Conservation (phyloP, 2,888 invertebrate species). For the Phorcus lineatus region DNA sequence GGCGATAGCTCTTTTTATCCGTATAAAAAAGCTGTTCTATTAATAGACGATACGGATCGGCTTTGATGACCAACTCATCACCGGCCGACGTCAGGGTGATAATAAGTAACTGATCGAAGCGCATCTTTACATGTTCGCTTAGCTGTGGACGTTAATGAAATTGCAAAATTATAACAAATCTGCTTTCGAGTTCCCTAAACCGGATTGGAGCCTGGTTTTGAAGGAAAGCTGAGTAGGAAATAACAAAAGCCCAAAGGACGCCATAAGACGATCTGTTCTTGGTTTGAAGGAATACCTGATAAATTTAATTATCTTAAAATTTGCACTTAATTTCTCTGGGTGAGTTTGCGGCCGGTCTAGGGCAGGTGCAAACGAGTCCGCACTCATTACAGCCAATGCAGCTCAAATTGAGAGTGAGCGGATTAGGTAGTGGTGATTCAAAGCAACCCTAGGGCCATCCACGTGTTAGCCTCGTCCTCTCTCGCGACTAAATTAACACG, state of each 20-base stretch:
- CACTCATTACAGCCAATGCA: background rate
- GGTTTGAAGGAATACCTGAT: constrained; percentile 12
- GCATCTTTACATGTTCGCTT: constrained; percentile 5
- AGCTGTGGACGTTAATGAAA: constrained; percentile 17
- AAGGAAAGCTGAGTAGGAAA: background rate
- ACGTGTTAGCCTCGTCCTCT: background rate
- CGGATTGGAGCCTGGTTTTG: constrained; percentile 7
- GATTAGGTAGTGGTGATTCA: constrained; percentile 15
- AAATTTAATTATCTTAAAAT: constrained; percentile 33
- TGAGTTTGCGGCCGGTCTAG: background rate
- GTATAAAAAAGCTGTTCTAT: no score
- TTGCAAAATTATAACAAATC: constrained; percentile 30
- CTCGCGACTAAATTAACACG: constrained; percentile 1
- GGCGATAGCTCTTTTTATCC: no score
- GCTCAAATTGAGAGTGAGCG: constrained; percentile 24
- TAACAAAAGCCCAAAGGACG: background rate
- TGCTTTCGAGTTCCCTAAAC: background rate
- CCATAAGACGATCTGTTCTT: constrained; percentile 24
- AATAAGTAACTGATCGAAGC: constrained; percentile 11
- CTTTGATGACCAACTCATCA: no score
- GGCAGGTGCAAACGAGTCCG: constrained; percentile 10
- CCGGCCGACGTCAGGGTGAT: background rate
- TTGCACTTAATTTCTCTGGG: constrained; percentile 22
- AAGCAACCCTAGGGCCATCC: background rate
- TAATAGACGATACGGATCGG: no score